phyloP scores from a whole-genome alignment of 1,140 invertebrate species.

The Hirudo medicinalis region DNA sequence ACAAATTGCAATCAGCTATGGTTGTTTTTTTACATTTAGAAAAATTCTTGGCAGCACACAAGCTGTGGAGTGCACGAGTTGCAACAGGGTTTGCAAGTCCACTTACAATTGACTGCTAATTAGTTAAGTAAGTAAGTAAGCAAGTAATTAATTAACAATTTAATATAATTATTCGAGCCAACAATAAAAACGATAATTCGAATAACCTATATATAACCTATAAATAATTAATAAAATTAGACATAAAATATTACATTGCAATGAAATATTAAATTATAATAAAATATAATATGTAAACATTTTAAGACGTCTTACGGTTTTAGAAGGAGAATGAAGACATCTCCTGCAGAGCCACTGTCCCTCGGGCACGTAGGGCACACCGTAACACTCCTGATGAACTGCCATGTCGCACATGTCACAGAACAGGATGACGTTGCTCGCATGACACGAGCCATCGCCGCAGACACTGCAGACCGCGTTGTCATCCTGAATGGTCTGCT shows the following conservation, averaged over 20 bases:
- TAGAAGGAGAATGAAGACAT: slow-evolving; percentile 86
- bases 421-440: slow-evolving; percentile 87
- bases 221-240: too few relatives aligned
- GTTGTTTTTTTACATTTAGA: too few relatives aligned
- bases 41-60: too few relatives aligned
- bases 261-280: background rate
- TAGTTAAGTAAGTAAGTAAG: too few relatives aligned
- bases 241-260: slow-evolving; percentile 11
- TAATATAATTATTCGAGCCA: too few relatives aligned
- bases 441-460: slow-evolving; percentile 81
- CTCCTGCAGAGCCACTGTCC: slow-evolving; percentile 91
- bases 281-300: background rate
- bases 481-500: slow-evolving; percentile 65
- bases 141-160: too few relatives aligned
- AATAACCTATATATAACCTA: too few relatives aligned
- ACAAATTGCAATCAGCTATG: too few relatives aligned
- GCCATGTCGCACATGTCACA: slow-evolving; percentile 99
- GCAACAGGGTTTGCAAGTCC: too few relatives aligned
- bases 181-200: too few relatives aligned
- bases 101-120: too few relatives aligned
- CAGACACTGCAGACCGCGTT: slow-evolving; percentile 94
- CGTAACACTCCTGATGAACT: slow-evolving; percentile 98
- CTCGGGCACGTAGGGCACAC: slow-evolving; percentile 95
- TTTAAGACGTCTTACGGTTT: slow-evolving; percentile 52
- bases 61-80: too few relatives aligned